Base-by-base conservation (phyloP, 2,797 vertebrate species). In the Rhinella marina region DNA sequence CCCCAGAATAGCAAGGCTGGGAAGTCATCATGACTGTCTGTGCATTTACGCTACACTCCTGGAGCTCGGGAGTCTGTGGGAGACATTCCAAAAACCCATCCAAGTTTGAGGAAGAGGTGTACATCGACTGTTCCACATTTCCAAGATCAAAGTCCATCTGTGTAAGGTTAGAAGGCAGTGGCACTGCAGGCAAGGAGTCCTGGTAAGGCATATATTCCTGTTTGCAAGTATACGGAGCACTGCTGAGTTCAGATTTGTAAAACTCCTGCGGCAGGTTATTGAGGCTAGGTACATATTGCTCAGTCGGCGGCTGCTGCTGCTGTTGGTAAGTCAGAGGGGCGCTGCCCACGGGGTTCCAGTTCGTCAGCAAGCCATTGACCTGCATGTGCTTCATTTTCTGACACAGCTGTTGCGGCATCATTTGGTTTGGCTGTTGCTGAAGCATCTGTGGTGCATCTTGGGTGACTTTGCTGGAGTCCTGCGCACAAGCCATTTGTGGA, bases 321-420 rank as follows among this genome's bases (percentile, higher is more conserved):
- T 93, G 93, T 0, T 92, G 92, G 90, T 91, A 91, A 61, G 88
- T 82, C 57, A 92, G 87, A 90, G 94, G 89, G 86, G 91, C 81
- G 0, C 88, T 52, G 0, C 86, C 86, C 78, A 88, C 82, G 41
- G 94, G 83, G 85, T 87, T 93, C 94, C 94, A 95, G 1, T 94
- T 90, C 82, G 93, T 52, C 41, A 94, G 90, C 91, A 94, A 88
- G 56, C 92, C 90, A 41, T 93, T 94, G 76, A 95, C 95, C 91
- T 96, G 95, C 94, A 94, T 92, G 32, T 95, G 94, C 86, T 93
- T 93, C 92, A 95, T 93, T 86, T 94, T 94, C 85, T 93, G 95
- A 90, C 95, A 94, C 54, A 96, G 91, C 9, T 94, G 94, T 56
- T 94, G 94, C 93, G 94, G 27, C 73, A 84, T 4, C 0, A 90